Evolutionary conservation across 35 echinoderm and acorn worm genomes (phyloP), one percentile per base, ranked within the genome.

Genomic region (Anneissia japonica): DNA sequence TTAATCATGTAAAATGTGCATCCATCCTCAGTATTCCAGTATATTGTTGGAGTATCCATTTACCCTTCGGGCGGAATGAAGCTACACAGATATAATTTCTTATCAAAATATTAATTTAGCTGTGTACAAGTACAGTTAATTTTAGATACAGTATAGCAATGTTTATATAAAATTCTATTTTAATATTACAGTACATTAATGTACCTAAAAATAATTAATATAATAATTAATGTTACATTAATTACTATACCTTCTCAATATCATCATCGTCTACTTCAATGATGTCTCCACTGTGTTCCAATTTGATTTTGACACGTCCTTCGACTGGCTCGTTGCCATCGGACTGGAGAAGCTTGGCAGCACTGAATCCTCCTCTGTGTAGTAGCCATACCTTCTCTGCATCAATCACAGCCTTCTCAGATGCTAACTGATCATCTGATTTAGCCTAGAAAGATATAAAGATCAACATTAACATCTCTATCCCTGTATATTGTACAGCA

Each of bases 211-310:
- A n/a, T 13, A 64, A 64, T 12, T 13, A 12, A 64, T 12, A 12
- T n/a, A 12, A 12, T n/a, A 12, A 12, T 64, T 64, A 64, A n/a
- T n/a, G 12, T 64, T n/a, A 64, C n/a, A n/a, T n/a, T n/a, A 43
- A 14, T 14, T 43, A 43, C 40, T 16, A 40, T 46, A 97, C 95
- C 95, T 93, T 97, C 55, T 97, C 95, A 2, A 97, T 46, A 75
- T 97, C 94, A 37, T 93, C 91, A 82, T 97, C 95, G 72, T 97
- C 91, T 19, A 97, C 91, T 73, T 97, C 95, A 81, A 97, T 36
- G 16, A 88, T 82, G 7, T 97, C 91, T 34, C 86, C 95, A 39
- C 82, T 90, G 46, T 88, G 88, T n/a, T 90, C 95, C 34, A 97
- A 31, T 46, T 91, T 93, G n/a, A 97, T 88, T 40, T 85, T 93